Percentiles rank a stretch among this genome's conserved stretches.
These are phyloP conservation scores for Nesidiocoris tenuis DNA, from an alignment of 2,888 invertebrate species.

Conservation along the genomic window DNA sequence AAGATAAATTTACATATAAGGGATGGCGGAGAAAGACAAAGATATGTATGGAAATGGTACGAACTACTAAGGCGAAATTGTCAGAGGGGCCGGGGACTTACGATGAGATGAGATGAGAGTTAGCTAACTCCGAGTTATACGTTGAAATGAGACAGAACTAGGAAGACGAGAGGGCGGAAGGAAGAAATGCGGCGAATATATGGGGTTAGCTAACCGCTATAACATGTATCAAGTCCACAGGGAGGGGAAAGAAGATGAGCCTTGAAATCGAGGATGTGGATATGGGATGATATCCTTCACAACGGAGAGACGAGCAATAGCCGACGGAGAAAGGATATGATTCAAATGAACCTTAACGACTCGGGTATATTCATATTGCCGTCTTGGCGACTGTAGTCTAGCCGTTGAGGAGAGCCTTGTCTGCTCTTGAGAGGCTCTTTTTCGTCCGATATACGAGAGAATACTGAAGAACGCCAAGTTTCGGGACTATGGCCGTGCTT, in stretches of 20 bases:
- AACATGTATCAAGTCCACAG: constrained; percentile 21
- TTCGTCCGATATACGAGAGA: too few species aligned
- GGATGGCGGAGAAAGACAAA: not conserved
- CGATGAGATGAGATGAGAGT: not conserved
- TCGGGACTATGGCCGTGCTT: too few species aligned
- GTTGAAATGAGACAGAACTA: not conserved
- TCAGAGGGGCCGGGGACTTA: not conserved
- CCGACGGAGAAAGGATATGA: constrained; percentile 36
- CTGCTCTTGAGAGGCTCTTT: too few species aligned
- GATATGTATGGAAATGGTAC: not conserved
- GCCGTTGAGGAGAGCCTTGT: too few species aligned
- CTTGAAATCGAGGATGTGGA: constrained; percentile 2
- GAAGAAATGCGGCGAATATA: not conserved
- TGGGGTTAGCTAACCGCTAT: constrained; percentile 13
- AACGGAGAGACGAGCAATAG: not conserved
- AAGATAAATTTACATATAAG: constrained; percentile 41
- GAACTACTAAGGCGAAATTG: not conserved
- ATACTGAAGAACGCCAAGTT: too few species aligned
- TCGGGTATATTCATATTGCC: constrained; percentile 38
- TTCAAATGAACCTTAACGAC: constrained; percentile 45
- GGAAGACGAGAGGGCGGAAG: not conserved
- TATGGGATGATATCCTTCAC: not conserved
- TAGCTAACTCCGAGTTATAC: not conserved
- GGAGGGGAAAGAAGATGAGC: not conserved
- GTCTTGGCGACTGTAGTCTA: constrained; percentile 36